Base-by-base conservation (phyloP, 2,113 vertebrate species). In the Amphiprion ocellaris region DNA sequence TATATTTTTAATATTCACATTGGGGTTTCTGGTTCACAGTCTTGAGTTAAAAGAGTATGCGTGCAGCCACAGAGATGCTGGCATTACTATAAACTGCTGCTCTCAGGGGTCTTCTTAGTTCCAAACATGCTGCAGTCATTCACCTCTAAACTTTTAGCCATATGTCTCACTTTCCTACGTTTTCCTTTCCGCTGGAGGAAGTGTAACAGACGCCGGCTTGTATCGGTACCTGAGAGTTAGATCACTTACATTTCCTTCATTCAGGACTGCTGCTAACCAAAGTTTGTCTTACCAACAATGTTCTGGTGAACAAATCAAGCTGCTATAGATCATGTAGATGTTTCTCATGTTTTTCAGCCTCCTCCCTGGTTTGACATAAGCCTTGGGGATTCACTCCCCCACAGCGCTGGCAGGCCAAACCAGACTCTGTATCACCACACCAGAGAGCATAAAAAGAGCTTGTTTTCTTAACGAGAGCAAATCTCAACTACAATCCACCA, bases 281-380 rank as follows among this genome's bases (percentile, higher is more conserved):
- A 23, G 69, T 79, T 61, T 74, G 58, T 75, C 54, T 77, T 77
- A 56, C 68, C 21, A 4, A 61, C 12, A 28, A 47, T 55, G 41
- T 26, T 84, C 71, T 82, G 82, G 28, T 74, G 74, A 70, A 64
- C 61, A 78, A 70, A 79, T 82, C 69, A 85, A 66, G 47, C 56
- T 33, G 66, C 73, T 37, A 41, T 73, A 61, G 71, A 80, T 84
- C 77, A 63, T 74, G 71, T 74, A 28, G 41, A 55, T 66, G 61
- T 77, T 73, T 76, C 65, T 81, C 58, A 14, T 82, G 81, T 83
- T 69, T 21, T 76, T 84, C 63, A 65, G 50, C 49, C 59, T 79
- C 89, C 87, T 87, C 58, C 74, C 80, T 67, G 71, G 66, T 85
- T 92, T 90, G 87, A 90, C 78, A 88, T 84, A 50, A 82, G 74